These are phyloP conservation scores for Zalophus californianus DNA, from an alignment of 2,797 vertebrate species.

Conservation along the genomic window DNA sequence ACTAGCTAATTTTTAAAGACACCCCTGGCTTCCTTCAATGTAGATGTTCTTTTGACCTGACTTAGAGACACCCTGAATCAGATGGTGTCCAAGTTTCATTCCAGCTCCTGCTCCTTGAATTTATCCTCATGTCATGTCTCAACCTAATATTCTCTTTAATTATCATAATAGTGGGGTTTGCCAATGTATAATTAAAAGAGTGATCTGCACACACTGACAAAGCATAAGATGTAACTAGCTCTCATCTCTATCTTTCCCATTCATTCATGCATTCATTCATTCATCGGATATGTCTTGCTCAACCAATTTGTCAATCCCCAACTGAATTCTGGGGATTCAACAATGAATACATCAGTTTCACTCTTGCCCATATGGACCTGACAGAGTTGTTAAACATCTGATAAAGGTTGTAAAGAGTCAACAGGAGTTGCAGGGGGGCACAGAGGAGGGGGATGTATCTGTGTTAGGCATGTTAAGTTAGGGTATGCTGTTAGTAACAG, in stretches of 20 bases:
- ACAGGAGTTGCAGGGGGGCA: neutral
- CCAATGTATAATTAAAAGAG: constrained; percentile 23
- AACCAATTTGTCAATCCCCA: neutral
- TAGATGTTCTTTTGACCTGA: neutral
- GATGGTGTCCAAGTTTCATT: neutral
- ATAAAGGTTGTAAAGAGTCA: neutral
- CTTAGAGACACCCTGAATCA: constrained; percentile 23
- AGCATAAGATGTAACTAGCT: constrained; percentile 23
- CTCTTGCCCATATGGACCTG: neutral
- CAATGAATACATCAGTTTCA: neutral
- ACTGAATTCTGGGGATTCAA: neutral
- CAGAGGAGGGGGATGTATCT: neutral
- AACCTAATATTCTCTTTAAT: constrained; percentile 58
- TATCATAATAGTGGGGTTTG: constrained; percentile 50
- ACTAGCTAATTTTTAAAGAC: neutral
- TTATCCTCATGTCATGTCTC: constrained; percentile 50
- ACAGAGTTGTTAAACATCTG: neutral
- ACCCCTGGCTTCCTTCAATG: neutral
- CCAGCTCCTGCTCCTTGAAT: constrained; percentile 33
- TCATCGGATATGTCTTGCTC: neutral
- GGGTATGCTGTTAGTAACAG: neutral
- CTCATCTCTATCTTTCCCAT: neutral
- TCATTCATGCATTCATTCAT: constrained; percentile 1
- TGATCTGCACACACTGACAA: neutral
- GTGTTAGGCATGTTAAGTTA: neutral